Evolutionary conservation across 2,113 vertebrate species (phyloP), one percentile per base, ranked within the genome.

Genomic region (Diphyllodes magnificus): DNA sequence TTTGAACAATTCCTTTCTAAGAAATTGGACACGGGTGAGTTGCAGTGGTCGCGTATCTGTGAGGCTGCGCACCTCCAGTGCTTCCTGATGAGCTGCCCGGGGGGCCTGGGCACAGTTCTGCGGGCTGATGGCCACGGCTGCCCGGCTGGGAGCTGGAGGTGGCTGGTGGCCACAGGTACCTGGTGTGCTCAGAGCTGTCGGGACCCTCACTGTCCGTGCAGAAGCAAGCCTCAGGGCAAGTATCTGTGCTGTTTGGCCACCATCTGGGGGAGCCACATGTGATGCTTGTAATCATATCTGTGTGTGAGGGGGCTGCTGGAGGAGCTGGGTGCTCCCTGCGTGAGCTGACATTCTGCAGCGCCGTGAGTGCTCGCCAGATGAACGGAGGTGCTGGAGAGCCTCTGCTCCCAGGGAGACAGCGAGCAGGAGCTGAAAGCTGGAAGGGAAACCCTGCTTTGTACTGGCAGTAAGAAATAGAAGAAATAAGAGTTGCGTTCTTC

Each of bases 121-220:
- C 0, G 2, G 45, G 49, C 33, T 63, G 3, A 2, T 40, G 83
- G 53, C 81, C 28, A 1, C 15, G 9, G 68, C 61, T 57, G 13
- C n/a, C 44, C 0, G 0, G 20, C 13, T 24, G 69, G 83, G 50
- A 81, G 69, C 45, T 31, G 77, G 37, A 7, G 50, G 4, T 24
- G 51, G 44, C 5, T 1, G 7, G 19, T 45, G 65, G 15, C 60
- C 65, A 7, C 47, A 47, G 78, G 65, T 50, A 39, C 72, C 18
- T 7, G 35, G 6, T 22, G 40, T 40, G 33, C 51, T 81, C 3
- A 0, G 45, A 51, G 75, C 57, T 63, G 30, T 15, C 1, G 0
- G 53, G 57, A 5, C 15, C 2, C 20, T 66, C 22, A 0, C 44
- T 6, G 2, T 14, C 70, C 5, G 0, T 42, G 31, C 42, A 68